Base-by-base conservation (phyloP, 2,888 invertebrate genomes). In the Philereme transversata region DNA sequence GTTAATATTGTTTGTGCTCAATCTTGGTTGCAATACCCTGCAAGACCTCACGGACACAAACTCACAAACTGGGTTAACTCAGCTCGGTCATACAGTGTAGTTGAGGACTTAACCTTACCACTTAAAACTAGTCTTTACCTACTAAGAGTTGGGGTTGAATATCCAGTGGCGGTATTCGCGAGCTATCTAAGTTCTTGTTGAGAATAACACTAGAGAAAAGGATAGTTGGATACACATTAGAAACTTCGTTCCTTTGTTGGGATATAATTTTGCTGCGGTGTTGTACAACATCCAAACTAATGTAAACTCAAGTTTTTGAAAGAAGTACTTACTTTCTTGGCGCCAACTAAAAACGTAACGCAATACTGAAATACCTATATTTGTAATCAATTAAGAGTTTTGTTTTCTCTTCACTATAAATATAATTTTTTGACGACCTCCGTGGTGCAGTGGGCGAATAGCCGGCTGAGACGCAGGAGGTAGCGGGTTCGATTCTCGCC, bases 51-150 rank as follows among this genome's bases (percentile, higher is more conserved):
- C 50, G 44, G 45, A 36, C 56, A 50, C 57, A 46, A 62, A 57
- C 57, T 57, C 22, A 43, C 58, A 53, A 62, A 62, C 57, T 62
- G 44, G 57, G 62, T 62, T 57, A 58, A 58, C 54, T 62, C 38
- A 54, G 49, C 53, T 11, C 48, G 53, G 45, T 45, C 60, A 60
- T 54, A 54, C 54, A 53, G 48, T 59, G 40, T 36, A 52, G 43
- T 58, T 35, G 50, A 60, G 49, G 60, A 60, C 53, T 45, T 8
- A 40, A 46, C n/a, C 46, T n/a, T 5, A n/a, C 11, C 40, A 46
- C 50, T 54, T 45, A 4, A 54, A 54, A 60, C 11, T 34, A 35
- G 35, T 44, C 22, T 11, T 54, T 46, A 44, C 8, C 2, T 4
- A 3, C 48, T 2, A 10, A 6, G 9, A 50, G 6, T 50, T 50